Percentiles rank a stretch among this genome's conserved stretches.
phyloP scores from a whole-genome alignment of 92 coral and sea anemone genomes.

The Epizoanthus stellaris region DNA sequence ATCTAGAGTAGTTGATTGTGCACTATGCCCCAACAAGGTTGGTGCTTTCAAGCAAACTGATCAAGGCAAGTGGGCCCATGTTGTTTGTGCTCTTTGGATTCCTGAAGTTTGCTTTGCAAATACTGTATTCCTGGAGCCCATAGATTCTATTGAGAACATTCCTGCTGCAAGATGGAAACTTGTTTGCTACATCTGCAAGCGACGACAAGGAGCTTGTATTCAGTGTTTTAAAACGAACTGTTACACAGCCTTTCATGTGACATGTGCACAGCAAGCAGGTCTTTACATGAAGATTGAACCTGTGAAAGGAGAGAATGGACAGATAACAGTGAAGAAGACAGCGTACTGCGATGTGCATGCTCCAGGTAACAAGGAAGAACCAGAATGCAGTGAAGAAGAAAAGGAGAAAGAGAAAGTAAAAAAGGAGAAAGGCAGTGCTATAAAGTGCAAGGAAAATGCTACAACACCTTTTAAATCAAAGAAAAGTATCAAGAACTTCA shows the following conservation, averaged over 20 bases:
- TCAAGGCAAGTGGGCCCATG: constrained; percentile 98
- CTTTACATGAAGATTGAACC: constrained; percentile 99
- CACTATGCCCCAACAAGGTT: constrained; percentile 96
- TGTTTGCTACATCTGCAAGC: constrained; percentile 95
- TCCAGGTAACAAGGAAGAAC: constrained; percentile 71
- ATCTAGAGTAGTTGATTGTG: constrained; percentile 97
- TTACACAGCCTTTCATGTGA: constrained; percentile 99
- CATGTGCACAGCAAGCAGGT: constrained; percentile 99
- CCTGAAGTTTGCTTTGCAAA: constrained; percentile 99
- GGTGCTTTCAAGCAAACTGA: constrained; percentile 99
- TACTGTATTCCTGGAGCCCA: constrained; percentile 98
- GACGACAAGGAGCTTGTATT: constrained; percentile 97
- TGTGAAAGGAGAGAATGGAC: constrained; percentile 87
- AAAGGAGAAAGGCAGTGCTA: constrained; percentile 68
- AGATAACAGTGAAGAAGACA: constrained; percentile 92
- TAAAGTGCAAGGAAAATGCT: constrained; percentile 69
- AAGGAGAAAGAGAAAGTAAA: constrained; percentile 82
- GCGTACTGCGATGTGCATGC: constrained; percentile 97
- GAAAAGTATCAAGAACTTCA: constrained; percentile 85
- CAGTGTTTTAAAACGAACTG: constrained; percentile 99
- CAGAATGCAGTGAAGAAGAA: constrained; percentile 74
- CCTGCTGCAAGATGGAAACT: constrained; percentile 98
- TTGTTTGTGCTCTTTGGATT: constrained; percentile 98
- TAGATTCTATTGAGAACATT: constrained; percentile 96
- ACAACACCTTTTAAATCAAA: constrained; percentile 74